phyloP scores from a whole-genome alignment of 2,888 invertebrate species.

The Pelosia muscerda region DNA sequence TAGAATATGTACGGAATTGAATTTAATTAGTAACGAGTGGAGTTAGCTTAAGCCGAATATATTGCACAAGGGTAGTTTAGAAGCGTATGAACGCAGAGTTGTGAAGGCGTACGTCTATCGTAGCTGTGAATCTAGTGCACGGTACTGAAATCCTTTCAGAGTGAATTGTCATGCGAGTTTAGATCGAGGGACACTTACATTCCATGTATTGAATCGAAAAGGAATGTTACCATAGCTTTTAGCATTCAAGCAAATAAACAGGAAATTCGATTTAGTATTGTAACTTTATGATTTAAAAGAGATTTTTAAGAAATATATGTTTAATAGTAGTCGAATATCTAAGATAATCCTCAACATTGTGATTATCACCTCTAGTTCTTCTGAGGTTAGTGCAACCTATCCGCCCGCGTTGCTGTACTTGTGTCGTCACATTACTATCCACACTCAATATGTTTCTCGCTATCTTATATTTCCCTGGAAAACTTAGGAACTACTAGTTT shows the following conservation, averaged over 20 bases:
- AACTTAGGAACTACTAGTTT: too few species aligned
- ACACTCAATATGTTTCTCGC: too few species aligned
- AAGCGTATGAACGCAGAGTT: slow-evolving; percentile 19
- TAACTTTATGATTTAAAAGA: neutral
- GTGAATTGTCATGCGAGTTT: slow-evolving; percentile 54
- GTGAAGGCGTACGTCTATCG: slow-evolving; percentile 18
- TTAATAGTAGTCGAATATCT: too few species aligned
- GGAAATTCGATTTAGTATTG: slow-evolving; percentile 6
- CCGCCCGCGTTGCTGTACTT: too few species aligned
- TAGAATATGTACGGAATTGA: slow-evolving; percentile 54
- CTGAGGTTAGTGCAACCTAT: too few species aligned
- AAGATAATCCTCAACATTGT: too few species aligned
- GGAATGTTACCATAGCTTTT: slow-evolving; percentile 23
- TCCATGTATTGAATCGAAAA: slow-evolving; percentile 25
- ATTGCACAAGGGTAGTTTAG: slow-evolving; percentile 20
- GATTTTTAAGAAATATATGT: neutral
- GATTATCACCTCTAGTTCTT: too few species aligned
- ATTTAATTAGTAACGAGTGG: slow-evolving; percentile 53
- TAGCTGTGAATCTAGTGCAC: slow-evolving; percentile 35
- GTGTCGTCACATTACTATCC: too few species aligned
- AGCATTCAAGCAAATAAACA: slow-evolving; percentile 4
- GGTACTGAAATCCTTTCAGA: slow-evolving; percentile 51
- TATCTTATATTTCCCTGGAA: too few species aligned
- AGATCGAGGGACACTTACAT: slow-evolving; percentile 41
- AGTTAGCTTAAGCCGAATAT: slow-evolving; percentile 35